Base-by-base conservation (phyloP, 2,888 invertebrate genomes). In the Rhamphomyia laevipes region DNA sequence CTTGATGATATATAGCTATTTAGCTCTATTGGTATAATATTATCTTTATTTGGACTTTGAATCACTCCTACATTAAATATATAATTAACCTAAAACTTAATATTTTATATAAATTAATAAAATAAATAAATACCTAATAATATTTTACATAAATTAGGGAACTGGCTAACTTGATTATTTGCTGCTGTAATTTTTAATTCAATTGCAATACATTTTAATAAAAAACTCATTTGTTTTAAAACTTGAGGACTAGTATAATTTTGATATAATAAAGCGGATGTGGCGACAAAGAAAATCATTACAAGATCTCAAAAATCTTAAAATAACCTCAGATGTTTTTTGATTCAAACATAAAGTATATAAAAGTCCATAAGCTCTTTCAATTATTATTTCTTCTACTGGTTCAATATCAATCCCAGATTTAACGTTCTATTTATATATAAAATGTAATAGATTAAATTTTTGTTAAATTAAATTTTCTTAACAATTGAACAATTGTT, bases 331-430 rank as follows among this genome's bases (percentile, higher is more conserved):
- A n/a, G n/a, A n/a, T n/a, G n/a, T n/a, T n/a, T n/a, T n/a, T n/a
- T n/a, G n/a, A n/a, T n/a, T n/a, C n/a, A n/a, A n/a, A n/a, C n/a
- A n/a, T n/a, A n/a, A n/a, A n/a, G n/a, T 74, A 66, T 89, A 87
- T 51, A 94, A 71, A 45, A 92, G 76, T 46, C 84, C 80, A 66
- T 89, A 92, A 38, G 82, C 80, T 33, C 83, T 78, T 68, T 89
- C 89, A 15, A 84, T 74, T 13, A 84, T 65, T 43, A 73, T 70
- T 9, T 71, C 72, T 15, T 62, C 56, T 33, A 57, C 56, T 30
- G 62, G 46, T 46, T 60, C 56, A 45, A 56, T 54, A 11, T 46
- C 46, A 2, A 51, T 42, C 15, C 56, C 56, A 3, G 49, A 54
- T 58, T 55, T 63, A 56, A 59, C 51, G 51, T 60, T 40, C 60